Evolutionary conservation across 2,888 invertebrate genomes (phyloP), one percentile per base, ranked within the genome.

Genomic region (Chirona hameri): DNA sequence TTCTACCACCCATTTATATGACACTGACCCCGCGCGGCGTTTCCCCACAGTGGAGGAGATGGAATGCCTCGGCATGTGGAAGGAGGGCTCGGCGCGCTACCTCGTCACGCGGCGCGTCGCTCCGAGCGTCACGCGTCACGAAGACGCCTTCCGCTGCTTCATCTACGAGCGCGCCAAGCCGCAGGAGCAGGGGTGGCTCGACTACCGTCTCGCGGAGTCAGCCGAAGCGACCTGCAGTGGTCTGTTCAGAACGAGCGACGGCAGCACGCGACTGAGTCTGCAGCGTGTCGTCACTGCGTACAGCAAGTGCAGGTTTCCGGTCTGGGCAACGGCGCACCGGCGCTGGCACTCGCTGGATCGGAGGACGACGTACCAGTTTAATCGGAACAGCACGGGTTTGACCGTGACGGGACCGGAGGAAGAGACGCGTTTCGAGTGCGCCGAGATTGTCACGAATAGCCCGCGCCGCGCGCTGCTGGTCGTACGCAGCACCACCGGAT

Each of bases 141-240:
- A 97, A 88, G 96, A 97, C 88, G 92, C 96, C 85, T 98, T 95
- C 90, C 91, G 97, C 86, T 98, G 98, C 90, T 97, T 97, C 90
- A 97, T 97, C 84, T 96, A 95, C 90, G 96, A 95, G 90, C 94
- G 72, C 87, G 84, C 84, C 79, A 82, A 83, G 79, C 84, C 81
- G 60, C 79, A 81, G 29, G 83, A 81, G 79, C 83, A 83, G 76
- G 48, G 83, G 27, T 87, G 87, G 82, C 85, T 87, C 81, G 88
- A 88, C 83, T 95, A 94, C 89, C 91, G 94, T 87, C 93, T 96
- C 85, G 95, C 96, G 7, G 96, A 96, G 89, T 95, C 95, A 82
- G 96, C 95, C 15, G 96, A 97, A 88, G 96, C 96, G 83, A 96
- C 96, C 55, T 97, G 97, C 89, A 96, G 96, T 88, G 96, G 97